Evolutionary conservation across 2,797 vertebrate species (phyloP).

Genomic region (Brotula barbata): DNA sequence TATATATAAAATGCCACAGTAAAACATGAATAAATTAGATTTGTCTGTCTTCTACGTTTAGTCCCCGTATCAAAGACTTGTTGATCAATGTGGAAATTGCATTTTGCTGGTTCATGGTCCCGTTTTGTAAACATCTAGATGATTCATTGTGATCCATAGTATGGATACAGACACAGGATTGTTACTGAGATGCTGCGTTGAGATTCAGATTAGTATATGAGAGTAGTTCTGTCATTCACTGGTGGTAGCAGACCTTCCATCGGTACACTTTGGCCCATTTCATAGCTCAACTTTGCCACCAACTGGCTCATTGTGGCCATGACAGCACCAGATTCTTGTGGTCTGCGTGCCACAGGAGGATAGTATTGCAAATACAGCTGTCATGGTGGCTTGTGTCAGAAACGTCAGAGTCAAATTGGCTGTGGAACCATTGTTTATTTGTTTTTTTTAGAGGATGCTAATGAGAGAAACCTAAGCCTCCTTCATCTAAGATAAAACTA

Average conservation of each 20-base stretch:
- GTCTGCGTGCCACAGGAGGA: slow-evolving; percentile 38
- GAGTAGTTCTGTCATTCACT: slow-evolving; percentile 7
- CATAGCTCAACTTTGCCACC: slow-evolving; percentile 64
- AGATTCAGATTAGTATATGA: slow-evolving; percentile 57
- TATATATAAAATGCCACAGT: too few species aligned
- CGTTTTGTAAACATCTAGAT: too few species aligned
- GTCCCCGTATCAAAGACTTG: too few species aligned
- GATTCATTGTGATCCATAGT: too few species aligned
- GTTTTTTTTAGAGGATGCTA: slow-evolving; percentile 46
- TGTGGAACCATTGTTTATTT: neutral
- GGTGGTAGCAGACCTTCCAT: too few species aligned
- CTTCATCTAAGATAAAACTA: slow-evolving; percentile 40
- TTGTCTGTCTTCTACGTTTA: too few species aligned
- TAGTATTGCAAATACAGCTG: slow-evolving; percentile 38
- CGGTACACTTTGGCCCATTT: neutral
- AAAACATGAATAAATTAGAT: too few species aligned
- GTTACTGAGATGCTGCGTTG: slow-evolving; percentile 63
- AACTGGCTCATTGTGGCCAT: slow-evolving; percentile 29
- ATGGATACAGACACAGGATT: too few species aligned
- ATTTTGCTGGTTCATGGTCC: too few species aligned
- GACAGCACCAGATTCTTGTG: slow-evolving; percentile 31
- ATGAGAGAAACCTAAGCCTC: slow-evolving; percentile 54
- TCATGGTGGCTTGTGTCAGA: slow-evolving; percentile 46
- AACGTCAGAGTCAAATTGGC: slow-evolving; percentile 44
- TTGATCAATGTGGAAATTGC: too few species aligned